Base-by-base conservation (phyloP, 64 coral and sea anemone genomes). In the Dendrophyllia cribrosa region DNA sequence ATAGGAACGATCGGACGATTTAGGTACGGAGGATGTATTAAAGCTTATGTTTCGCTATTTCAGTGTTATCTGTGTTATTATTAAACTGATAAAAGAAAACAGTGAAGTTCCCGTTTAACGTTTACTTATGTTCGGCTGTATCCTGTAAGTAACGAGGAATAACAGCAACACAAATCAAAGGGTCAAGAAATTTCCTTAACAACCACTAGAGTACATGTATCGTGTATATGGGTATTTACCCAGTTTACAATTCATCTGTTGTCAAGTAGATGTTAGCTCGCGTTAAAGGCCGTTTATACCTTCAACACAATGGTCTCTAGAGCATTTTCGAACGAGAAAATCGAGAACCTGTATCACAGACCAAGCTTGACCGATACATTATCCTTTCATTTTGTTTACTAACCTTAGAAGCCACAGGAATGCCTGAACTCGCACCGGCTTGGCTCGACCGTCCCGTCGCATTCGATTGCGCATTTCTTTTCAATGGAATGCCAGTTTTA, bases 341-440 rank as follows among this genome's bases (percentile, higher is more conserved):
- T 69, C 65, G 47, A 63, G 1, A 69, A 59, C 14, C 59, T 20
- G 16, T 53, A 51, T n/a, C 51, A 14, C 20, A 72, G 62, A 83
- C 68, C 16, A 70, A 6, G 20, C 34, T 24, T 19, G 8, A 16
- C 6, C 9, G 16, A 58, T 74, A 56, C 53, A 56, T 56, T 1
- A 34, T 34, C 34, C 20, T 17, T 7, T 23, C 66, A 8, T 14
- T 13, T 25, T 92, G 53, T 43, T 58, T 72, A 67, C 48, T 93
- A n/a, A 75, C 60, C 83, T 86, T 93, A 14, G 83, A 76, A 65
- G 75, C 72, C 23, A 79, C 73, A 22, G 91, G 91, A 78, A 93
- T 87, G 56, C 69, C 61, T 10, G 91, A 93, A 66, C 63, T 93
- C 25, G 82, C 22, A 65, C 24, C 44, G 11, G 68, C n/a, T 61